Base-by-base conservation (phyloP, 2,797 vertebrate species). In the Pagetopsis macropterus region DNA sequence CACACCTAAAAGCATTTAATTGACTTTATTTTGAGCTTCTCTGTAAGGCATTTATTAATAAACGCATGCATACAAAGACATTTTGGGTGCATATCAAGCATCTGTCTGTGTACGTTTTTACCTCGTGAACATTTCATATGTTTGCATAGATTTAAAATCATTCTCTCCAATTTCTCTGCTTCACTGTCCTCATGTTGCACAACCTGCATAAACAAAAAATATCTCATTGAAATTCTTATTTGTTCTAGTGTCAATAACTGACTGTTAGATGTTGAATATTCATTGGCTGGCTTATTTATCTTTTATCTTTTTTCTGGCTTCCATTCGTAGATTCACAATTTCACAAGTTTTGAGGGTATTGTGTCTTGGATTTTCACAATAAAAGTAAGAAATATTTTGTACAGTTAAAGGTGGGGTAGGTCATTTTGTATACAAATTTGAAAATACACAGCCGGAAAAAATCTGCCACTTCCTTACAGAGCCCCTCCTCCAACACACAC, bases 181-280 rank as follows among this genome's bases (percentile, higher is more conserved):
- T 48, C 51, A 40, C 19, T 46, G 3, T 66, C 10, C 59, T 62
- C 43, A 51, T 31, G 66, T 45, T 69, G 60, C 49, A 70, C 63
- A 70, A 48, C 58, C 48, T 62, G 46, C 43, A 16, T 17, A 19
- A 43, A 48, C 63, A 59, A 52, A 59, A 52, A 56, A 54, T 37
- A 65, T 57, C 72, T 81, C 60, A 72, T 79, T 82, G 37, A 54
- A 37, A 69, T 65, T 72, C 51, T 57, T 62, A 69, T 70, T 57
- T 45, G 69, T 79, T 72, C 59, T 59, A 33, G 15, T 40, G 74
- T 72, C 55, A 57, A 13, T 65, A 65, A 46, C 45, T 17, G 33
- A 59, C 67, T 72, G 46, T 52, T 43, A 78, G 44, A 52, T 78
- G 49, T 61, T 55, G 49, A 68, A 74, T 65, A 58, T 78, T 60